phyloP scores from a whole-genome alignment of 2,888 invertebrate genomes.

The Nymphalis urticae region DNA sequence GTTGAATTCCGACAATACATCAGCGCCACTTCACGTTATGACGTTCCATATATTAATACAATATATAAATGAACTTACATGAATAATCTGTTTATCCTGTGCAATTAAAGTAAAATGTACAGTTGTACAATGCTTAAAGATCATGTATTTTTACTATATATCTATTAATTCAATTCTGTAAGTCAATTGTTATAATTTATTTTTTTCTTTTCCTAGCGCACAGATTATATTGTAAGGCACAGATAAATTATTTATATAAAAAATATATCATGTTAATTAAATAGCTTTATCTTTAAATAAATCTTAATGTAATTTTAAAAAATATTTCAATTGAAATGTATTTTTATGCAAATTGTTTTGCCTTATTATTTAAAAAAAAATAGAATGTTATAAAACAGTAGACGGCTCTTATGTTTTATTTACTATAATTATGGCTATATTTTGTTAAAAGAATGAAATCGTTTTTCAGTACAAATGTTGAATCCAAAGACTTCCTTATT shows the following conservation, averaged over 20 bases:
- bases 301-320: no score
- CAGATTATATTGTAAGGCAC: not conserved
- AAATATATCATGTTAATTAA: no score
- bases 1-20: slow-evolving; percentile 35
- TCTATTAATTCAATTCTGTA: slow-evolving; percentile 18
- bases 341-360: no score
- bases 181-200: slow-evolving; percentile 13
- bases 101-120: slow-evolving; percentile 17
- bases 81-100: slow-evolving; percentile 17
- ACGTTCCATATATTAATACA: slow-evolving; percentile 33
- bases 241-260: not conserved
- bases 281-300: no score
- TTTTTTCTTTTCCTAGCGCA: slow-evolving; percentile 8
- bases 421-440: no score
- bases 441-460: no score
- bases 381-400: no score
- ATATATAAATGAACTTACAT: slow-evolving; percentile 23
- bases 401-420: no score
- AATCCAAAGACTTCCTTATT: no score
- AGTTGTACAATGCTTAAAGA: slow-evolving; percentile 7
- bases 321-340: no score
- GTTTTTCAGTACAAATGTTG: no score
- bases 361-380: no score
- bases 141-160: slow-evolving; percentile 24
- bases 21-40: slow-evolving; percentile 43